Evolutionary conservation across 2,113 vertebrate species (phyloP), one percentile per base, ranked within the genome.

Genomic region (Forbesichthys agassizii): DNA sequence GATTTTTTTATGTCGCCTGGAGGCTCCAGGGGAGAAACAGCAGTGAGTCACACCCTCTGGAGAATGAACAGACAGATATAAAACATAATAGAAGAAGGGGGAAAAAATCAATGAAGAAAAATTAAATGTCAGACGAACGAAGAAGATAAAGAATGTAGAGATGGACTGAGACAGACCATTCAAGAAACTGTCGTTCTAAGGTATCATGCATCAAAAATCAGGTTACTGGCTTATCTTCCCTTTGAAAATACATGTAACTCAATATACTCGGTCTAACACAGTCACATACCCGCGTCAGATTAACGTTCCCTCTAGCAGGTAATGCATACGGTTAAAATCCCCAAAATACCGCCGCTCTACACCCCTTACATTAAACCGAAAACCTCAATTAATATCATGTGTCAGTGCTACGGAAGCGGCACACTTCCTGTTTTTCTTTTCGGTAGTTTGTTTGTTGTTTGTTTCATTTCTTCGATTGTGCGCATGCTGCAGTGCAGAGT

Each of bases 391-490:
- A 55, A 59, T 49, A 56, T 61, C 20, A 56, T 48, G 61, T 27
- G 27, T 27, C 27, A 47, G 59, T 61, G 74, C 73, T 74, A 66
- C 75, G 68, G 78, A 81, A 73, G 68, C 60, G 52, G 46, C 65
- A 36, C 61, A 73, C 68, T 84, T 86, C 79, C 79, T 79, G 78
- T 78, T 79, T 73, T 27, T 68, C 33, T 33, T 77, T n/a, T 61
- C 52, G 48, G 53, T 49, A n/a, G 58, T 57, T 27, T 74, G 57
- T 58, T 16, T 69, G 57, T 20, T 68, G 33, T 66, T 42, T 57
- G 33, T 18, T 14, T 48, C n/a, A 27, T 48, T 64, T 18, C 8
- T 12, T 51, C 47, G 61, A 49, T 51, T 49, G 47, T 20, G 16
- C 12, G 20, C 61, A 13, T 65, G 11, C 47, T 46, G 16, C 49